phyloP scores from a whole-genome alignment of 37 sponge, comb jelly and placozoan genomes.

The Hexactinellida sp. region DNA sequence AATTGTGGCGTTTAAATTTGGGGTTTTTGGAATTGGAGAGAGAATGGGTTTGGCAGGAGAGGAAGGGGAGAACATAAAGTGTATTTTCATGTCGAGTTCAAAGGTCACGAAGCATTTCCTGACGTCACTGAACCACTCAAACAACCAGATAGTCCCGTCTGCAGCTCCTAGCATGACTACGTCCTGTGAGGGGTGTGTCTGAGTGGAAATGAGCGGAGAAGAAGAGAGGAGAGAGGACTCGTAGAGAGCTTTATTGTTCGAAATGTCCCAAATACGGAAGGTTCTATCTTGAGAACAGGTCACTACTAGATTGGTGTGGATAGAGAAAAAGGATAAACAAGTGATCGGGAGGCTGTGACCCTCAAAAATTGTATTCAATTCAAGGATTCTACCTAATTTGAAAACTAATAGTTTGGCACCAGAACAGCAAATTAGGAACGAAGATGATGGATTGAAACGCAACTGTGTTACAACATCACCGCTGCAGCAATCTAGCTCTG shows the following conservation, averaged over 20 bases:
- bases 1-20: background rate
- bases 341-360: conserved; percentile 18
- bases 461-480: background rate
- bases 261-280: background rate
- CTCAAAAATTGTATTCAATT: background rate
- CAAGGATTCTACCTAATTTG: background rate
- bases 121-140: background rate
- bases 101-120: background rate
- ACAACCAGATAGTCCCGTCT: background rate
- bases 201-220: background rate
- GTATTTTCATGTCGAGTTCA: conserved; percentile 2
- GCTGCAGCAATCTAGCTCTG: background rate
- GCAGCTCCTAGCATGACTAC: background rate
- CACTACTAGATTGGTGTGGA: background rate
- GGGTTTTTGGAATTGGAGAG: background rate
- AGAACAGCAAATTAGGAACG: background rate
- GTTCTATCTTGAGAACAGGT: conserved; percentile 12
- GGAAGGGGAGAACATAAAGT: background rate
- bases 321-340: background rate
- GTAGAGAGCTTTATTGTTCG: background rate
- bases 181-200: background rate
- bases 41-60: background rate
- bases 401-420: background rate
- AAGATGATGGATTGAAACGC: background rate
- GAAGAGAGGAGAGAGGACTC: background rate